Evolutionary conservation across 2,113 vertebrate genomes (phyloP).

Genomic region (Eonycteris spelaea): DNA sequence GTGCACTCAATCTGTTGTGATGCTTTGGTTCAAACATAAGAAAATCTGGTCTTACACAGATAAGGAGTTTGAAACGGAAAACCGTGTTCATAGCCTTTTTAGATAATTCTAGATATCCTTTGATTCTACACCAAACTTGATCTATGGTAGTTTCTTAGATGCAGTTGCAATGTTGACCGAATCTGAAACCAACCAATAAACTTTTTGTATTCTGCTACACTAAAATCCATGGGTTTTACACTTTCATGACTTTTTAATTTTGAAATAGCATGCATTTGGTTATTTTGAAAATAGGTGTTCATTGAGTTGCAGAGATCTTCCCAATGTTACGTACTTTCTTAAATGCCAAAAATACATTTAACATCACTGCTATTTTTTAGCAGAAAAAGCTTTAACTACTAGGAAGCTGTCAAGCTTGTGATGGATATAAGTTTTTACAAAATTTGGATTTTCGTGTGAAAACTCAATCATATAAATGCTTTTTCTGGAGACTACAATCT

Average conservation of each 20-base stretch:
- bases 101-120: too few species aligned
- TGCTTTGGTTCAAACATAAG: too few species aligned
- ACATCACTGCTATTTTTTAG: background rate
- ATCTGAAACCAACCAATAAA: background rate
- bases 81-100: too few species aligned
- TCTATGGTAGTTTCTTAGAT: background rate
- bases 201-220: background rate
- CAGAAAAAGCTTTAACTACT: background rate
- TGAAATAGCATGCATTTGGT: background rate
- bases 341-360: background rate
- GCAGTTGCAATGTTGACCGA: background rate
- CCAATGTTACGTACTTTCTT: background rate
- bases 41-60: background rate
- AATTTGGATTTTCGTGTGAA: background rate
- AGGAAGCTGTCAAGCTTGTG: background rate
- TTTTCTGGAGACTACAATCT: background rate
- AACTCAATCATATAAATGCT: background rate
- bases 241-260: background rate
- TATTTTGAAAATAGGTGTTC: background rate
- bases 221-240: background rate
- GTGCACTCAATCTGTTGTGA: too few species aligned
- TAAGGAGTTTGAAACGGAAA: background rate
- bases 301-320: background rate
- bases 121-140: background rate
- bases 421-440: background rate